A percentile compares a stretch with the other conserved stretches of the same genome.
Conservation (phyloP, 2,113 vertebrate species). For the Anthoscopus minutus region DNA sequence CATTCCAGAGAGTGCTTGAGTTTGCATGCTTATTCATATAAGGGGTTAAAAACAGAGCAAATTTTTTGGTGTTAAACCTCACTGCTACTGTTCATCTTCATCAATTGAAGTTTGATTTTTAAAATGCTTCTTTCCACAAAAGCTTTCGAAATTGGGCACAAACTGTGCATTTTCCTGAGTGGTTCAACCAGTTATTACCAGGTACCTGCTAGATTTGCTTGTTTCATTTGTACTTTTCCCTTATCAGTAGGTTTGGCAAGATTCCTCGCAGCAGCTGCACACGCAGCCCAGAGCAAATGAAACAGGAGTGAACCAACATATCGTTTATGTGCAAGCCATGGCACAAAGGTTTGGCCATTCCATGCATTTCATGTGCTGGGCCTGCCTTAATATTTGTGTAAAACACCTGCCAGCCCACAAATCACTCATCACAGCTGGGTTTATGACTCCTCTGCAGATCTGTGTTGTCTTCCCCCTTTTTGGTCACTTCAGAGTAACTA, state of each 20-base stretch:
- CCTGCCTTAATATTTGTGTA: neutral
- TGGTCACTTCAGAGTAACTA: neutral
- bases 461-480: neutral
- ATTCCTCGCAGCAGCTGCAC: neutral
- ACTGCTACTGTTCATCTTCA: neutral
- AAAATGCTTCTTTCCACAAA: neutral
- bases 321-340: neutral
- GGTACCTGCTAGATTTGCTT: neutral
- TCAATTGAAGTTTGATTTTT: neutral
- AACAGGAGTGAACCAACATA: neutral
- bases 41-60: neutral
- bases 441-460: neutral
- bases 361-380: neutral
- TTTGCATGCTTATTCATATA: neutral
- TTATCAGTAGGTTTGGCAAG: neutral
- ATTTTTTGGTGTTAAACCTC: neutral
- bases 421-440: neutral
- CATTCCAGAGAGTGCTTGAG: neutral
- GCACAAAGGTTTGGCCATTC: neutral
- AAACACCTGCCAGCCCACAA: neutral
- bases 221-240: neutral
- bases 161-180: neutral
- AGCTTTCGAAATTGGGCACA: neutral
- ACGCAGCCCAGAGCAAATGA: neutral
- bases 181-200: neutral